These are phyloP conservation scores for Esox masquinongy DNA, from an alignment of 2,797 vertebrate genomes.

Conservation along the genomic window DNA sequence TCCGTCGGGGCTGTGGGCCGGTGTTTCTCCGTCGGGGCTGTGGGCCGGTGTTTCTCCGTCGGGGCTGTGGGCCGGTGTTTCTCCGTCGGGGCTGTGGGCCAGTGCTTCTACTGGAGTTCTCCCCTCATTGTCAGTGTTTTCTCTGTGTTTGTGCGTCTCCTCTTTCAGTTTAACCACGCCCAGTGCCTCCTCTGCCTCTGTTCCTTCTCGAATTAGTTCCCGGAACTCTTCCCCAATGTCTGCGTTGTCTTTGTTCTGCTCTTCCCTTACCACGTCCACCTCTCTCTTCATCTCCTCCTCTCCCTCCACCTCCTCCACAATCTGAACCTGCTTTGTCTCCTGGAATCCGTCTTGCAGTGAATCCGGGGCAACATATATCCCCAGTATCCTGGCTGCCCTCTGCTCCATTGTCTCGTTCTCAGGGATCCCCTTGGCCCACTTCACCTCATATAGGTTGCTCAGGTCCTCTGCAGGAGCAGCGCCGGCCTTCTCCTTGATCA, in stretches of 20 bases:
- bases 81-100: constrained; percentile 32
- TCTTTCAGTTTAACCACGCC: neutral
- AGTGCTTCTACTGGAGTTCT: neutral
- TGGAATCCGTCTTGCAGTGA: constrained; percentile 73
- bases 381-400: constrained; percentile 92
- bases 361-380: constrained; percentile 90
- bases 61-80: neutral
- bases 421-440: constrained; percentile 81
- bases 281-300: neutral
- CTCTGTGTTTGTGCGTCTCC: constrained; percentile 10
- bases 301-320: constrained; percentile 15
- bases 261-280: constrained; percentile 2
- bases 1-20: neutral
- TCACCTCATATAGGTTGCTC: constrained; percentile 78
- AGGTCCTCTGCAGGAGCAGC: constrained; percentile 71
- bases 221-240: neutral
- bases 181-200: neutral
- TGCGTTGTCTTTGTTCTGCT: neutral
- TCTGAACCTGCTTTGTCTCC: constrained; percentile 27
- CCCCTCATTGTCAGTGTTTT: neutral
- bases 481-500: constrained; percentile 74
- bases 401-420: constrained; percentile 89
- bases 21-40: constrained; percentile 24
- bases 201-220: neutral
- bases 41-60: neutral